These are phyloP conservation scores for Drosophila parabipectinata DNA, from an alignment of 1,140 invertebrate species.

Conservation along the genomic window DNA sequence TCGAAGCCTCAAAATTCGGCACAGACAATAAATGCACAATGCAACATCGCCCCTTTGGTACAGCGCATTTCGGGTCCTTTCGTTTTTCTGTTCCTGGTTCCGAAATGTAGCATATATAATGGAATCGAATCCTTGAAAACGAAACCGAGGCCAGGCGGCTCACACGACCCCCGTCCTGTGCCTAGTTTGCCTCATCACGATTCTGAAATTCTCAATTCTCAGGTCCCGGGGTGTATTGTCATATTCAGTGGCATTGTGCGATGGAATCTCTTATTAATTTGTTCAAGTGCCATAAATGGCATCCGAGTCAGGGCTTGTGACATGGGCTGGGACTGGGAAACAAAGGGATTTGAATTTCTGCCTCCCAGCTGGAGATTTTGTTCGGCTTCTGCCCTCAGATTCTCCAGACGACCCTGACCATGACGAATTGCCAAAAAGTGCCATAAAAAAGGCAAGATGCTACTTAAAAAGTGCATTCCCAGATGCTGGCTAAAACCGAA, in stretches of 20 bases:
- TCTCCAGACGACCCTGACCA: slow-evolving; percentile 44
- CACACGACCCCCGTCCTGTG: slow-evolving; percentile 7
- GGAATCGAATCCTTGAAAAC: slow-evolving; percentile 67
- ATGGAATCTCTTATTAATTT: slow-evolving; percentile 76
- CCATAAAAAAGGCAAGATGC: slow-evolving; percentile 13
- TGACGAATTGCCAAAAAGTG: slow-evolving; percentile 65
- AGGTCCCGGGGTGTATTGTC: slow-evolving; percentile 8
- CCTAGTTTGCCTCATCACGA: slow-evolving; percentile 16
- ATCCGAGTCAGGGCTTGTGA: slow-evolving; percentile 17
- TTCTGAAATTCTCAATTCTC: neutral
- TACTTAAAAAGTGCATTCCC: slow-evolving; percentile 24
- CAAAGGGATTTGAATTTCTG: slow-evolving; percentile 67
- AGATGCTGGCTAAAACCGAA: slow-evolving; percentile 23
- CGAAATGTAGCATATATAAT: slow-evolving; percentile 51
- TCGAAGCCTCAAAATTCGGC: slow-evolving; percentile 47
- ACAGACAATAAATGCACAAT: slow-evolving; percentile 63
- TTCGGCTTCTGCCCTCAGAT: slow-evolving; percentile 36
- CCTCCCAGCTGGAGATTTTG: slow-evolving; percentile 69
- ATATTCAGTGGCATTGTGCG: slow-evolving; percentile 42
- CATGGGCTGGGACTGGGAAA: neutral
- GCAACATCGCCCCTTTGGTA: neutral
- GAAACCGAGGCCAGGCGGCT: slow-evolving; percentile 28
- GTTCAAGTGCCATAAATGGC: slow-evolving; percentile 79
- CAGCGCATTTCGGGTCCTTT: neutral
- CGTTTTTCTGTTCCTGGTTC: slow-evolving; percentile 5